phyloP scores from a whole-genome alignment of 2,113 vertebrate species.

The Urocolius indicus region DNA sequence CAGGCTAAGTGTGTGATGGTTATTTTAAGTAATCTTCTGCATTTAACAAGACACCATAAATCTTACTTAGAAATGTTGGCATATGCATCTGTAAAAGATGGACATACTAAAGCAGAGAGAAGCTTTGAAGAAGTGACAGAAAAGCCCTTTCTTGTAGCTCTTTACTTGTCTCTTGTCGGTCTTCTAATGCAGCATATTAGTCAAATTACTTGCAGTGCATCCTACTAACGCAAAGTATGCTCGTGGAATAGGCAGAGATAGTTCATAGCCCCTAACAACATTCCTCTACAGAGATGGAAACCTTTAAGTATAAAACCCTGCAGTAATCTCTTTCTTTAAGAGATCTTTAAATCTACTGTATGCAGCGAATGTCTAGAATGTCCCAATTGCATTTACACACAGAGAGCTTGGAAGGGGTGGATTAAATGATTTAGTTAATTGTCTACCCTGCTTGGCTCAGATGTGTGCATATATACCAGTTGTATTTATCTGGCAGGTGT shows the following conservation, averaged over 20 bases:
- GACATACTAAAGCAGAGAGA: not conserved
- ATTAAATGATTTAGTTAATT: conserved; percentile 26
- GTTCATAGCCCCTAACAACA: not conserved
- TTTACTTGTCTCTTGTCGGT: not conserved
- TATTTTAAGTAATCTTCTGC: conserved; percentile 20
- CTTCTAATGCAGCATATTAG: not conserved
- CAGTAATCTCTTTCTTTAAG: not conserved
- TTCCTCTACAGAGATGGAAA: not conserved
- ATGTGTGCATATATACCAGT: not conserved
- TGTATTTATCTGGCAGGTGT: conserved; percentile 12
- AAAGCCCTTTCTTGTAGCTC: not conserved
- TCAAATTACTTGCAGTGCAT: not conserved
- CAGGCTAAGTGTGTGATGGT: not conserved
- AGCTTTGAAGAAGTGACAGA: not conserved
- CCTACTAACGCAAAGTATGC: not conserved
- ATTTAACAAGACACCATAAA: not conserved
- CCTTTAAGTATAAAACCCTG: not conserved
- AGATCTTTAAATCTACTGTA: not conserved
- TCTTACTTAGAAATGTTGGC: not conserved
- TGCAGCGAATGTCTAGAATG: not conserved
- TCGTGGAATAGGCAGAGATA: not conserved
- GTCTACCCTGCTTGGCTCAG: not conserved
- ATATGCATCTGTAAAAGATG: not conserved
- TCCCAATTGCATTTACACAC: not conserved
- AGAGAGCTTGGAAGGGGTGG: not conserved